phyloP scores from a whole-genome alignment of 2,888 invertebrate genomes.

The Thelaira solivaga region DNA sequence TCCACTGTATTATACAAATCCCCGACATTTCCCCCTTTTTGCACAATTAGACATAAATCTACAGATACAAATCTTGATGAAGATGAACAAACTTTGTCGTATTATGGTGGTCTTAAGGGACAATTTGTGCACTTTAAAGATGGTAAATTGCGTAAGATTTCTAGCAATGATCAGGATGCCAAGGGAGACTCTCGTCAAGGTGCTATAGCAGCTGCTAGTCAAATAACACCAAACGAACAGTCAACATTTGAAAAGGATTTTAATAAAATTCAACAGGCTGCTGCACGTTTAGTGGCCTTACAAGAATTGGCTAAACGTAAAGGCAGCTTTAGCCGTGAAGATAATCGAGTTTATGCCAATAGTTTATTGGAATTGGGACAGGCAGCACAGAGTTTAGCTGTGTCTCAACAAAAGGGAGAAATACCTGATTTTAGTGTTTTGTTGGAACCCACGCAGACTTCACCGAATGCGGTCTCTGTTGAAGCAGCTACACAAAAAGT shows the following conservation, averaged over 20 bases:
- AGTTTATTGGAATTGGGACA: conserved; percentile 80
- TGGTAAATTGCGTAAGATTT: conserved; percentile 45
- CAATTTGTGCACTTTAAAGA: conserved; percentile 78
- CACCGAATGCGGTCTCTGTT: conserved; percentile 55
- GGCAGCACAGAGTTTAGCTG: conserved; percentile 80
- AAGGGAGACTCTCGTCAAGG: conserved; percentile 34
- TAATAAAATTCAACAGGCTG: conserved; percentile 80
- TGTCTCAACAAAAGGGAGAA: conserved; percentile 78
- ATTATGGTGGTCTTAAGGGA: conserved; percentile 85
- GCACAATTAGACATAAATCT: conserved; percentile 55
- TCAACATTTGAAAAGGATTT: conserved; percentile 79
- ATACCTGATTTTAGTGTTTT: conserved; percentile 79
- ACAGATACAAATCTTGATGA: conserved; percentile 44
- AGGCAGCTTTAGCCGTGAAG: conserved; percentile 79
- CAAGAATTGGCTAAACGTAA: conserved; percentile 81
- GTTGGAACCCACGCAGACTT: conserved; percentile 68
- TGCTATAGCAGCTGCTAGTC: conserved; percentile 36
- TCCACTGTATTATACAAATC: conserved; percentile 47
- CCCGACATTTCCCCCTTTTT: conserved; percentile 23
- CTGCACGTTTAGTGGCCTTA: conserved; percentile 80
- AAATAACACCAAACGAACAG: conserved; percentile 23
- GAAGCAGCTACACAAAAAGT: conserved; percentile 65
- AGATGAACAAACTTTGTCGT: conserved; percentile 78
- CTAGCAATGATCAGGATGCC: not conserved
- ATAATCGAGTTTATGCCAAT: conserved; percentile 80